These are phyloP conservation scores for Phalacrocorax pelagicus DNA, from an alignment of 2,113 vertebrate species.

Conservation along the genomic window DNA sequence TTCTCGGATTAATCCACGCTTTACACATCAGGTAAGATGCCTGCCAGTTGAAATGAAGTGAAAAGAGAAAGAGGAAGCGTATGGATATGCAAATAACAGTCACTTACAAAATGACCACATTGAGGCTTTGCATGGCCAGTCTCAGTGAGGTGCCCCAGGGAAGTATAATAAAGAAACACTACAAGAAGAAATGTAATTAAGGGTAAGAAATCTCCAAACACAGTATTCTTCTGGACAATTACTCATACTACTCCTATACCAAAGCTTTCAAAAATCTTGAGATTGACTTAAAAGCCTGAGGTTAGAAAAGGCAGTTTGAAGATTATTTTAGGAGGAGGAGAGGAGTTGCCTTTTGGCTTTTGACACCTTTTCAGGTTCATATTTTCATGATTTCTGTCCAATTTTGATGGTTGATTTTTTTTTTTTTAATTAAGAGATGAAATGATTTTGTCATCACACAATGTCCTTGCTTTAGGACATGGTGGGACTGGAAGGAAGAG, in stretches of 20 bases:
- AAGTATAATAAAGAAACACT: neutral
- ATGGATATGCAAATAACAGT: neutral
- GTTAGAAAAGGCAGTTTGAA: neutral
- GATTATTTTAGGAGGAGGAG: neutral
- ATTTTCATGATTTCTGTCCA: neutral
- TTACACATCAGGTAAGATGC: neutral
- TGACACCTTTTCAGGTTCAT: neutral
- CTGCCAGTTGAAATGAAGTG: neutral
- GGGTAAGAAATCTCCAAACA: neutral
- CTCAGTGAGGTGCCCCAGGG: neutral
- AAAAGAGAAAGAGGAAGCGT: neutral
- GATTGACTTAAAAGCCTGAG: neutral
- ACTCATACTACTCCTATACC: neutral
- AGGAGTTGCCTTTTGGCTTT: neutral
- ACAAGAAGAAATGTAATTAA: neutral
- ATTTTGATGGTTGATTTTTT: neutral
- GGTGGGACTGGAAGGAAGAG: neutral
- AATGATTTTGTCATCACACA: neutral
- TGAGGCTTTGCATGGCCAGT: neutral
- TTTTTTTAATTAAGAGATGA: neutral
- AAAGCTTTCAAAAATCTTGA: neutral
- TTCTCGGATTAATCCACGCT: neutral
- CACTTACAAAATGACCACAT: neutral
- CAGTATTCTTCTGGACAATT: neutral
- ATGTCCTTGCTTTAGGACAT: neutral